These are phyloP conservation scores for Hypanus sabinus DNA, from an alignment of 2,113 vertebrate genomes.

Conservation along the genomic window DNA sequence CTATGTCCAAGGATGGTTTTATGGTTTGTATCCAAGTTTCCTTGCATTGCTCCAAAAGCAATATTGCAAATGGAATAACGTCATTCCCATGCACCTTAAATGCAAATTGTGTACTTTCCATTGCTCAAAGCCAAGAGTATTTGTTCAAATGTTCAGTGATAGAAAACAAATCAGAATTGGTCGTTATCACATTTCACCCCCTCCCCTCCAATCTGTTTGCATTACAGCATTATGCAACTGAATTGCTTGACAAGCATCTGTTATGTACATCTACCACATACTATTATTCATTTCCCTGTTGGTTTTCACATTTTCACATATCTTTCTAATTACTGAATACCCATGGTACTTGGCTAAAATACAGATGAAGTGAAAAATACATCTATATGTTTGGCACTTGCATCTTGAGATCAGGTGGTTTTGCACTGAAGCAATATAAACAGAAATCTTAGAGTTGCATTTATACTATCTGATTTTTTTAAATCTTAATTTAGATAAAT, in stretches of 20 bases:
- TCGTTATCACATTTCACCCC: too few species aligned
- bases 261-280: not conserved
- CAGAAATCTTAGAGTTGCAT: not conserved
- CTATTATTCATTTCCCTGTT: not conserved
- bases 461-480: not conserved
- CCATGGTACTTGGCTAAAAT: not conserved
- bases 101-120: too few species aligned
- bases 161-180: too few species aligned
- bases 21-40: too few species aligned
- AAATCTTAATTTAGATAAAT: not conserved
- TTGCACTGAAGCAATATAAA: not conserved
- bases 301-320: not conserved
- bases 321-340: not conserved
- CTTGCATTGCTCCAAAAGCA: too few species aligned
- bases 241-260: not conserved
- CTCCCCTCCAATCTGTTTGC: too few species aligned
- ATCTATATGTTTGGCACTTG: not conserved
- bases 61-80: too few species aligned
- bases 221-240: too few species aligned
- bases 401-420: not conserved
- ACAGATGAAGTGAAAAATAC: not conserved
- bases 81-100: too few species aligned
- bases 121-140: too few species aligned
- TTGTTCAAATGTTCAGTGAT: too few species aligned
- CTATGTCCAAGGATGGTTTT: too few species aligned